These are phyloP conservation scores for Heliconius hermathena DNA, from an alignment of 1,140 invertebrate genomes.

Conservation along the genomic window DNA sequence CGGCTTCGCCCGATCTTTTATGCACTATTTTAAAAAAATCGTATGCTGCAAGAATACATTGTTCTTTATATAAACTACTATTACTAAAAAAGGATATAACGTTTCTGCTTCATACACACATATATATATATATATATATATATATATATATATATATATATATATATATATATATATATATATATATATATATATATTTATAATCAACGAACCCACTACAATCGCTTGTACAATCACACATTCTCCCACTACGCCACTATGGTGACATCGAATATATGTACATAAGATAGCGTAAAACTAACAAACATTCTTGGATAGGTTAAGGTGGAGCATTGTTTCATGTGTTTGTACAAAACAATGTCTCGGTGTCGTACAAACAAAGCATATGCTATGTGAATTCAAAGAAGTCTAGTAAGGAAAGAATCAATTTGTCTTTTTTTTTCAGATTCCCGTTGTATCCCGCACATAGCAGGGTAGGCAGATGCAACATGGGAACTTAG, in stretches of 20 bases:
- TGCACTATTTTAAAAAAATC: no score
- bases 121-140: no score
- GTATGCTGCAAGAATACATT: no score
- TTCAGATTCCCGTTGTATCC: no score
- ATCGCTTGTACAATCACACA: not conserved
- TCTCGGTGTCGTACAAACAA: slow-evolving; percentile 64
- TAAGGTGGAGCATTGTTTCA: slow-evolving; percentile 51
- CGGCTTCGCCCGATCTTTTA: no score
- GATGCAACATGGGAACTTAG: no score
- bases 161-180: no score
- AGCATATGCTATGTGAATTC: slow-evolving; percentile 38
- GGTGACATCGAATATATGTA: not conserved
- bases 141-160: no score
- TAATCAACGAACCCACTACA: not conserved
- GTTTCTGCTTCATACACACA: no score
- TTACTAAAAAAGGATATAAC: no score
- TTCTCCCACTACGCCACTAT: not conserved
- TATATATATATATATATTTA: not conserved
- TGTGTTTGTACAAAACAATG: slow-evolving; percentile 61
- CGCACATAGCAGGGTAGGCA: no score
- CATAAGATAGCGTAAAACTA: slow-evolving; percentile 26
- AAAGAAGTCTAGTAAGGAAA: slow-evolving; percentile 24
- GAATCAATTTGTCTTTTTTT: not conserved
- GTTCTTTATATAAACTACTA: no score
- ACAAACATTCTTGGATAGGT: slow-evolving; percentile 40